Evolutionary conservation across 2,888 invertebrate species (phyloP).

Genomic region (Drosophila neonasuta): DNA sequence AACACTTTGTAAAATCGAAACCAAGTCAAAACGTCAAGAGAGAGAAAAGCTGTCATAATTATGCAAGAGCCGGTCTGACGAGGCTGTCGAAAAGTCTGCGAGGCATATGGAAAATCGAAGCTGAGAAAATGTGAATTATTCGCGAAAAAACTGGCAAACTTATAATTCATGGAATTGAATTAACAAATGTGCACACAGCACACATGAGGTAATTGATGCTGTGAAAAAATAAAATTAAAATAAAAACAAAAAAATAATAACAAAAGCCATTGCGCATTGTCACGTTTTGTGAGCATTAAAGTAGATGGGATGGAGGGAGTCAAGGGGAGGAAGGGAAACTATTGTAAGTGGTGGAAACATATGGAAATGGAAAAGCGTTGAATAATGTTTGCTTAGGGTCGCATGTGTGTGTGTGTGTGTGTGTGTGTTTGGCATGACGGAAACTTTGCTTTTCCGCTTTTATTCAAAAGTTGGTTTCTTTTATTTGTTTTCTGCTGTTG

Average conservation of each 20-base stretch:
- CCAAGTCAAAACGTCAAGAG: slow-evolving; percentile 44
- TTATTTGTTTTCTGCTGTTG: slow-evolving; percentile 31
- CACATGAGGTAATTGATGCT: slow-evolving; percentile 56
- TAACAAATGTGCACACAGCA: slow-evolving; percentile 47
- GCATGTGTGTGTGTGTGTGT: slow-evolving; percentile 42
- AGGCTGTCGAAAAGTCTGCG: slow-evolving; percentile 35
- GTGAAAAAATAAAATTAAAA: slow-evolving; percentile 32
- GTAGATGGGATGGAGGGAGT: background rate
- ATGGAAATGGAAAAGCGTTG: slow-evolving; percentile 55
- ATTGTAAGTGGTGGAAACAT: slow-evolving; percentile 6
- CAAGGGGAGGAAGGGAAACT: background rate
- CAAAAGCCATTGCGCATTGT: slow-evolving; percentile 48
- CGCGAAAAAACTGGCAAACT: slow-evolving; percentile 14
- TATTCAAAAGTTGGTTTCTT: slow-evolving; percentile 51
- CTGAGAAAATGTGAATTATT: slow-evolving; percentile 47
- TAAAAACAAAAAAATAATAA: slow-evolving; percentile 21
- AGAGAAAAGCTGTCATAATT: slow-evolving; percentile 61
- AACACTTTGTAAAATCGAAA: slow-evolving; percentile 36
- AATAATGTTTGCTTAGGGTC: slow-evolving; percentile 57
- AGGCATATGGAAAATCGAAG: slow-evolving; percentile 33
- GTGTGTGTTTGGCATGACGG: slow-evolving; percentile 49
- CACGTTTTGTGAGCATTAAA: slow-evolving; percentile 49
- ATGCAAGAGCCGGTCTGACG: slow-evolving; percentile 64
- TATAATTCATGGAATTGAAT: slow-evolving; percentile 53
- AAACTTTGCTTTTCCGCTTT: slow-evolving; percentile 69